Evolutionary conservation across 35 echinoderm and acorn worm genomes (phyloP), one percentile per base, ranked within the genome.

Genomic region (Apostichopus californicus): DNA sequence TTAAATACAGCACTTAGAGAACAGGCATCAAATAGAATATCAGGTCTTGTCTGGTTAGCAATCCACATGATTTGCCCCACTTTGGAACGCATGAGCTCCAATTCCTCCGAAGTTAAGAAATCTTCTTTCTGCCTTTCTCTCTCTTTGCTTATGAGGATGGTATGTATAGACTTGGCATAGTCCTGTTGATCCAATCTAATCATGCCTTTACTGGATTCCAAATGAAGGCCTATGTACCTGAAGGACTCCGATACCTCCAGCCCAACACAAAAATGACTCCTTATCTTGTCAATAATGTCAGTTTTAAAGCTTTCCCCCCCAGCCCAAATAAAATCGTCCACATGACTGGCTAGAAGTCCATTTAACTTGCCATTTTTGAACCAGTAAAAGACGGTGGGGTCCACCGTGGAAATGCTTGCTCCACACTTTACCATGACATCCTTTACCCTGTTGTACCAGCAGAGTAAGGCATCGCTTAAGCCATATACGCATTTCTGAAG

Each of bases 251-350:
- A n/a, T 22, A 63, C 90, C 15, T 81, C 73, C 14, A 22, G 55
- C 18, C 57, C 78, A 17, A 78, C 90, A 70, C 14, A 5, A 20
- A 80, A 17, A 21, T 54, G 26, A 56, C 15, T 81, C 55, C n/a
- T 80, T 6, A 80, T 24, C 14, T 81, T 78, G 25, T 57, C 14
- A 25, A 81, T 81, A 17, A 56, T 25, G 5, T 34, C 55, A 53
- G 12, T 9, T n/a, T 57, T 56, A 54, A 92, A 92, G 10, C n/a
- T 64, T 3, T 81, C 14, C 9, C 24, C n/a, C 5, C 90, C 77
- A 20, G 77, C 79, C 90, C 90, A 92, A 6, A 92, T 8, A 10
- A 92, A 92, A 92, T 92, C 90, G 60, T 92, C 90, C 12, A 92
- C 90, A 92, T 92, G 90, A 55, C 77, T 81, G 56, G 90, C 90